Percentiles rank a stretch among this genome's conserved stretches.
Evolutionary conservation across 2,113 vertebrate genomes (phyloP).

Genomic region (Calidris pygmaea): DNA sequence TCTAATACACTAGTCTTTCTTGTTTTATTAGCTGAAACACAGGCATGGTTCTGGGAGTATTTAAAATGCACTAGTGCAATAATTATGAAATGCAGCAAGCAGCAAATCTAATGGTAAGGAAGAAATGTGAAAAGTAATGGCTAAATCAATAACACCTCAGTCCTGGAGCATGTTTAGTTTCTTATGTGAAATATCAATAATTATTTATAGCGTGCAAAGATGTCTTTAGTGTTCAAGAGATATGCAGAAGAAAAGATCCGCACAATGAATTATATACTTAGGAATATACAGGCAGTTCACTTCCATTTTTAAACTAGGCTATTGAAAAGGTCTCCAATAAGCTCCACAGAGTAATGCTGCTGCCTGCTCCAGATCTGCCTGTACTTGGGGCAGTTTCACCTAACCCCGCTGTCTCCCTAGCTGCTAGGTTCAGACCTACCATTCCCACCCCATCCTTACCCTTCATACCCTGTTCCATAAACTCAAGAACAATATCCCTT

Average conservation of each 20-base stretch:
- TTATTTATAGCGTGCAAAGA: conserved; percentile 42
- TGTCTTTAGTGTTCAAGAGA: conserved; percentile 21
- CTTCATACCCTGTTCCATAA: background rate
- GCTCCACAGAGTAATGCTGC: background rate
- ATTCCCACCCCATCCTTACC: rapidly evolving
- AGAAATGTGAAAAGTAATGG: conserved; percentile 66
- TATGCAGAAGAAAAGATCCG: background rate
- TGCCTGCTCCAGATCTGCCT: background rate
- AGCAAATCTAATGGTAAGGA: conserved; percentile 57
- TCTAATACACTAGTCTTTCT: background rate
- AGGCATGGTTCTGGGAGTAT: background rate
- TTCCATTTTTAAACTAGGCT: background rate
- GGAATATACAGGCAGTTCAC: background rate
- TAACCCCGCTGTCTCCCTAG: background rate
- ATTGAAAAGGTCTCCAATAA: background rate
- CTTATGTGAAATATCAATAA: conserved; percentile 49
- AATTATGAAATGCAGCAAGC: conserved; percentile 54
- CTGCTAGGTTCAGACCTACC: background rate
- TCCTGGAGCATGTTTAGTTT: conserved; percentile 10
- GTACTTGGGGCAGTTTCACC: background rate
- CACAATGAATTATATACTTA: background rate
- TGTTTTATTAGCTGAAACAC: conserved; percentile 5
- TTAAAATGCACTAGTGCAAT: conserved; percentile 66
- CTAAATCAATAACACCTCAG: conserved; percentile 71
- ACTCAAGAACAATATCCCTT: background rate